Evolutionary conservation across 2,113 vertebrate species (phyloP).

Genomic region (Nothocercus julius): DNA sequence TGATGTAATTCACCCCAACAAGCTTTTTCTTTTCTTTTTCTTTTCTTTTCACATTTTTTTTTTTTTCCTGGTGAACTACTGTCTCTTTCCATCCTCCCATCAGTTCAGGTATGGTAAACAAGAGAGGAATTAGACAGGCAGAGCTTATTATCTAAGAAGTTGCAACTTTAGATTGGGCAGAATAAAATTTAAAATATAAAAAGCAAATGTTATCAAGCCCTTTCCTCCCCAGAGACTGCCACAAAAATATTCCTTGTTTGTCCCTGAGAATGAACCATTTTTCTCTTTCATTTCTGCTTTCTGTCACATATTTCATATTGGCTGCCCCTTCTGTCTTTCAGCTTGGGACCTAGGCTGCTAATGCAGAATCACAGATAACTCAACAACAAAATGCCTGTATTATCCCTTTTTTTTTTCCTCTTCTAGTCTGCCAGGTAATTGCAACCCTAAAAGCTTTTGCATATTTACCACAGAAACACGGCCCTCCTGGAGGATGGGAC

Average conservation of each 20-base stretch:
- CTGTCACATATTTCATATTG: constrained; percentile 61
- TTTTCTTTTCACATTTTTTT: not conserved
- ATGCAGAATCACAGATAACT: constrained; percentile 50
- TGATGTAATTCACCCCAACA: constrained; percentile 14
- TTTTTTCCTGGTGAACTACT: not conserved
- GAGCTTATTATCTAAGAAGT: constrained; percentile 27
- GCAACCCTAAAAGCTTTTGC: constrained; percentile 39
- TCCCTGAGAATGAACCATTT: constrained; percentile 19
- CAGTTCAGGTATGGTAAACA: constrained; percentile 4
- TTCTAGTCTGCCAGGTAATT: constrained; percentile 30
- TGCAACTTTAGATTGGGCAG: not conserved
- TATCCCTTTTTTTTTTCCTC: not conserved
- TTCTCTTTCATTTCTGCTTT: constrained; percentile 54
- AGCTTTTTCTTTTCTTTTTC: not conserved
- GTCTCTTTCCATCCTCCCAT: not conserved
- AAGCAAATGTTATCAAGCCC: constrained; percentile 43
- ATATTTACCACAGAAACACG: constrained; percentile 34
- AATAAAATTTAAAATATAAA: constrained; percentile 51
- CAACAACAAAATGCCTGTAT: constrained; percentile 53
- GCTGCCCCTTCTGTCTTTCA: constrained; percentile 52
- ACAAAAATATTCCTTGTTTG: constrained; percentile 59
- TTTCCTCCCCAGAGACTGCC: constrained; percentile 20
- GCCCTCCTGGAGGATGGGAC: constrained; percentile 31
- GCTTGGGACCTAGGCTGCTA: constrained; percentile 9
- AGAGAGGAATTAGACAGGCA: constrained; percentile 32